phyloP scores from a whole-genome alignment of 2,888 invertebrate species.

The Sphecodes monilicornis region DNA sequence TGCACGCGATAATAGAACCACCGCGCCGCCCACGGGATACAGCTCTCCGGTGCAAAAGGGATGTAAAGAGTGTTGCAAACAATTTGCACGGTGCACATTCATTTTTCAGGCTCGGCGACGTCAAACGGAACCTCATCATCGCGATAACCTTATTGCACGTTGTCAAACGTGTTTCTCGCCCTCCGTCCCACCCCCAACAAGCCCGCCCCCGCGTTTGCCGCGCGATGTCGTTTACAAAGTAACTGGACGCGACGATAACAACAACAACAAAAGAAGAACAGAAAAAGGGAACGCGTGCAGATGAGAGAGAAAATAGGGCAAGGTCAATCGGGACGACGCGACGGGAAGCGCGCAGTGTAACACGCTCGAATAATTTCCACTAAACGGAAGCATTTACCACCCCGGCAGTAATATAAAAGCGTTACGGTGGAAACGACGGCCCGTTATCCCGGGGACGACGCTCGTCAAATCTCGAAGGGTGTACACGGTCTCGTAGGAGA shows the following conservation, averaged over 20 bases:
- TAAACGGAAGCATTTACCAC: conserved; percentile 35
- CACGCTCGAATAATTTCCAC: conserved; percentile 41
- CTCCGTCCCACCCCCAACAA: not conserved
- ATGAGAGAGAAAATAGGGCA: conserved; percentile 37
- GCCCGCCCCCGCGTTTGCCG: not conserved
- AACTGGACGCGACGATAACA: not conserved
- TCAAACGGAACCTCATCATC: conserved; percentile 9
- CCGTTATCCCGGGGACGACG: conserved; percentile 41
- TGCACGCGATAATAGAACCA: conserved; percentile 4
- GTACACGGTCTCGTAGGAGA: conserved; percentile 23
- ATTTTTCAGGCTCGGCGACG: conserved; percentile 8
- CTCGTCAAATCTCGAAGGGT: conserved; percentile 56
- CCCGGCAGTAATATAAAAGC: conserved; percentile 38
- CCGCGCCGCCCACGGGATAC: not conserved
- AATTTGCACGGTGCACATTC: conserved; percentile 12
- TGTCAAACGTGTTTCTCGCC: conserved; percentile 23
- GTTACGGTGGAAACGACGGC: conserved; percentile 33
- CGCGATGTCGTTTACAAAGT: not conserved
- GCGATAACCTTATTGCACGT: conserved; percentile 31
- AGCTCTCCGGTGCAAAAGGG: not conserved
- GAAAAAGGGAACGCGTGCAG: not conserved
- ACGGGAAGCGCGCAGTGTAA: not conserved
- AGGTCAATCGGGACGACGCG: conserved; percentile 28
- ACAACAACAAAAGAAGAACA: not conserved
- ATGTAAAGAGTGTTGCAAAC: conserved; percentile 17